phyloP scores from a whole-genome alignment of 2,113 vertebrate species.

The Sarotherodon lohbergeri region DNA sequence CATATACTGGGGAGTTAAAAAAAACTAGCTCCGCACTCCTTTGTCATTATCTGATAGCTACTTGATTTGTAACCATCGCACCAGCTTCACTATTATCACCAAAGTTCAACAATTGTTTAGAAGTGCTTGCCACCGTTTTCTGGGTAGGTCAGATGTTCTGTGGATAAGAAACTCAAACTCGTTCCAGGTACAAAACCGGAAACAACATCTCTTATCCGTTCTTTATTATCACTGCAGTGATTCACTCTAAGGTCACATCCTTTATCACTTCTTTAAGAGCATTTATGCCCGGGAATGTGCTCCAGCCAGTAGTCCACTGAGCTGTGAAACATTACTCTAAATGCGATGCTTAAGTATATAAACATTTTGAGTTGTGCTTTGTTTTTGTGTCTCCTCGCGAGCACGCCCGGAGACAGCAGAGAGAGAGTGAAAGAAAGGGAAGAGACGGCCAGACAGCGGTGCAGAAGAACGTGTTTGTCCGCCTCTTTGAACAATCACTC shows the following conservation, averaged over 20 bases:
- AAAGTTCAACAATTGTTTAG: neutral
- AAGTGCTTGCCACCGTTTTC: neutral
- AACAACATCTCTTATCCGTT: neutral
- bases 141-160: neutral
- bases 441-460: neutral
- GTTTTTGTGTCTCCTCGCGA: conserved; percentile 11
- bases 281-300: neutral
- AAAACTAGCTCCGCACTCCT: neutral
- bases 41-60: neutral
- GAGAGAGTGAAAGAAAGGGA: neutral
- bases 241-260: neutral
- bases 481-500: conserved; percentile 14
- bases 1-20: neutral
- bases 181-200: neutral
- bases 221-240: neutral
- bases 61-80: neutral
- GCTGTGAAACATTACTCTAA: conserved; percentile 20
- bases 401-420: conserved; percentile 11
- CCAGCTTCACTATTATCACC: neutral
- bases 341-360: conserved; percentile 53
- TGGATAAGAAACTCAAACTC: neutral
- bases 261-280: neutral
- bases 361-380: conserved; percentile 36
- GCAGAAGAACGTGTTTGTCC: neutral
- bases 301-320: neutral